Evolutionary conservation across 2,797 vertebrate species (phyloP).

Genomic region (Urosaurus nigricauda): DNA sequence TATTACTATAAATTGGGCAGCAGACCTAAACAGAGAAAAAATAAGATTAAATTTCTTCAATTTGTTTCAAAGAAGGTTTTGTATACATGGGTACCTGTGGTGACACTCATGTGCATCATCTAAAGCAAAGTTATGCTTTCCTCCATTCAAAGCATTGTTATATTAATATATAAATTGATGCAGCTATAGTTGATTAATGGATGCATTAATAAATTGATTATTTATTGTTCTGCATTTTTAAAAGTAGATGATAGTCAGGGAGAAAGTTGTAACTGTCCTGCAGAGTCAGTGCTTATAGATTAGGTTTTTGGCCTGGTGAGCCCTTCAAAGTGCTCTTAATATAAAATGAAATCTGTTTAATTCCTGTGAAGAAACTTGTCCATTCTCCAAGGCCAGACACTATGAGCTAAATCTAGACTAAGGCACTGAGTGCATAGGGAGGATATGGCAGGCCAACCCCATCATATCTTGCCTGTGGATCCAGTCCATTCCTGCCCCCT

Average conservation of each 20-base stretch:
- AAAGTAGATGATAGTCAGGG: neutral
- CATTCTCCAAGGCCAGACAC: neutral
- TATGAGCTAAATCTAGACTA: neutral
- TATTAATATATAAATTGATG: neutral
- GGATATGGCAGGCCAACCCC: too few species aligned
- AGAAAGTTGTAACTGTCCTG: too few species aligned
- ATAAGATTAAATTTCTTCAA: neutral
- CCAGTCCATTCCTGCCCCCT: too few species aligned
- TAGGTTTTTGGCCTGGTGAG: neutral
- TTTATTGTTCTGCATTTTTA: neutral
- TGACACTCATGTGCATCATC: neutral
- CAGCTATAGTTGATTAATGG: neutral
- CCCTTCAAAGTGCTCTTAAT: neutral
- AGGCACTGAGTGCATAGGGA: neutral
- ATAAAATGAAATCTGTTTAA: neutral
- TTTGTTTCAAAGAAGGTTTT: neutral
- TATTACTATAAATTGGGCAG: neutral
- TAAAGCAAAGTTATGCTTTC: neutral
- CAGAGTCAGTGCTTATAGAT: neutral
- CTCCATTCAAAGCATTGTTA: too few species aligned
- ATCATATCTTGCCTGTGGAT: too few species aligned
- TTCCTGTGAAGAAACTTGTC: neutral
- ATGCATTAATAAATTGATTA: neutral
- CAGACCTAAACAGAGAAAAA: too few species aligned
- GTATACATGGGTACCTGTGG: neutral